phyloP scores from a whole-genome alignment of 2,888 invertebrate genomes.

The Aethes cnicana region DNA sequence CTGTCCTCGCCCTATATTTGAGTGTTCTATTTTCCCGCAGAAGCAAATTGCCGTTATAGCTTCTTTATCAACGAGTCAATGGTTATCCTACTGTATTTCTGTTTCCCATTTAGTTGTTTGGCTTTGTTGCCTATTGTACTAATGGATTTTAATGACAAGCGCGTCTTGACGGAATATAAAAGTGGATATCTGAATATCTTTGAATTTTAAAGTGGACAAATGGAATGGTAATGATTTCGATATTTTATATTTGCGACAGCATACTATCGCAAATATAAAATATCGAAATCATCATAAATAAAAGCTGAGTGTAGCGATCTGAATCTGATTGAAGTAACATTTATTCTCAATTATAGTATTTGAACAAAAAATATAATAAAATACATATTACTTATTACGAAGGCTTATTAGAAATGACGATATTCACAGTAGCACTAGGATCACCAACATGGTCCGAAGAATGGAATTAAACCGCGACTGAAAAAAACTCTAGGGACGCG shows the following conservation, averaged over 20 bases:
- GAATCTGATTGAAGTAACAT: no score
- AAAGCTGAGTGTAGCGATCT: no score
- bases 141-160: conserved; percentile 29
- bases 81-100: conserved; percentile 43
- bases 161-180: neutral
- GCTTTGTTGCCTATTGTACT: conserved; percentile 32
- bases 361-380: no score
- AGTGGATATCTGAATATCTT: conserved; percentile 2
- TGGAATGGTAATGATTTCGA: conserved; percentile 2
- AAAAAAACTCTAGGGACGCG: no score
- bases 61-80: conserved; percentile 51
- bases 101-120: conserved; percentile 39
- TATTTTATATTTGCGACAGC: neutral
- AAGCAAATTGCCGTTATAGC: conserved; percentile 47
- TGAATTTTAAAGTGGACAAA: neutral
- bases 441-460: no score
- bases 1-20: neutral
- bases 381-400: no score
- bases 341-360: no score
- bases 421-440: no score
- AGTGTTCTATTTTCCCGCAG: conserved; percentile 39
- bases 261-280: no score
- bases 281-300: neutral
- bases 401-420: no score
- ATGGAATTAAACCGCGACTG: no score